Evolutionary conservation across 2,797 vertebrate genomes (phyloP).

Genomic region (Hirundo rustica): DNA sequence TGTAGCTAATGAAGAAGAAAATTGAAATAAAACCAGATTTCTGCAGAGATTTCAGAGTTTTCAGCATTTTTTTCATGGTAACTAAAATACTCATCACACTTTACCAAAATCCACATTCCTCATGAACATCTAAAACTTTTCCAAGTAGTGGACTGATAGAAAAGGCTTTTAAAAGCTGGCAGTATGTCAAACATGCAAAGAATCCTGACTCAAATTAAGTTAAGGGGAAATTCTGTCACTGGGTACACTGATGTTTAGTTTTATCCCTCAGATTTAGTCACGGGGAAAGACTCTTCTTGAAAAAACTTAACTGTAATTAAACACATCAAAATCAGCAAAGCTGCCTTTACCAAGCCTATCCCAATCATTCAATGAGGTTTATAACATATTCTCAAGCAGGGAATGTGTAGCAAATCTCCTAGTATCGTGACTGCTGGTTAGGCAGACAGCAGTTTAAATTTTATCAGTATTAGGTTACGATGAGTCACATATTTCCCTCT

Average conservation of each 20-base stretch:
- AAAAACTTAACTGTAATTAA: not conserved
- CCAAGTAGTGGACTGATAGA: not conserved
- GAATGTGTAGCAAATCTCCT: not conserved
- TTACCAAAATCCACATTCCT: not conserved
- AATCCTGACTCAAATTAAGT: conserved; percentile 1
- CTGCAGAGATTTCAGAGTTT: conserved; percentile 22
- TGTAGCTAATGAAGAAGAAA: conserved; percentile 36
- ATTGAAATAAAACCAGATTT: conserved; percentile 76
- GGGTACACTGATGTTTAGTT: not conserved
- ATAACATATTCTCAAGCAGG: not conserved
- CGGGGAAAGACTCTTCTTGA: not conserved
- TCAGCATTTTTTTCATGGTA: not conserved
- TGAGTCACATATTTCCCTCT: not conserved
- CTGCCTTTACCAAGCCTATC: not conserved
- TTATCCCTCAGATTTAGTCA: not conserved
- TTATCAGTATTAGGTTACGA: not conserved
- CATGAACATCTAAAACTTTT: not conserved
- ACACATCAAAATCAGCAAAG: not conserved
- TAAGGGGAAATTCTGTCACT: not conserved
- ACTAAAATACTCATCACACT: not conserved
- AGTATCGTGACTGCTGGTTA: not conserved
- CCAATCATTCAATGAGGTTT: not conserved
- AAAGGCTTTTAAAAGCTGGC: not conserved
- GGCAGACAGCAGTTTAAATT: not conserved
- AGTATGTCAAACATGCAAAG: not conserved